Conservation (phyloP, 2,888 invertebrate genomes). For the Onchidella celtica region DNA sequence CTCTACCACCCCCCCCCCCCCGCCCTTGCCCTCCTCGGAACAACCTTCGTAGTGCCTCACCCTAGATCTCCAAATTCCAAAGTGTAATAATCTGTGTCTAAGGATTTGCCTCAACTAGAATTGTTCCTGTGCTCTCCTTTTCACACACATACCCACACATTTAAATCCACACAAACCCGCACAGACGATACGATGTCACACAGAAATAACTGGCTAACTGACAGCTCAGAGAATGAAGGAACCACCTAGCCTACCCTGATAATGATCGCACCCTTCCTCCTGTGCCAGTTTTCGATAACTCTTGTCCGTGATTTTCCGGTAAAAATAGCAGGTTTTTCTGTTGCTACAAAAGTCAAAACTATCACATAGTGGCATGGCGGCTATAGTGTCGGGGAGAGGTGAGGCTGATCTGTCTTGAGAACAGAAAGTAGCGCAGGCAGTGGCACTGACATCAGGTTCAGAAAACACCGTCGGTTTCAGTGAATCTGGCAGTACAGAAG, state of each 20-base stretch:
- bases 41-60: no score
- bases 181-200: no score
- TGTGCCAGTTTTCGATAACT: not conserved
- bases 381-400: not conserved
- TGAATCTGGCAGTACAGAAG: constrained; percentile 3
- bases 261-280: not conserved
- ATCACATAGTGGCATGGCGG: not conserved
- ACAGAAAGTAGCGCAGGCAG: not conserved
- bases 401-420: not conserved
- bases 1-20: no score
- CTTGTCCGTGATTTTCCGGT: not conserved
- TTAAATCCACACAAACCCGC: no score
- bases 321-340: not conserved
- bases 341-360: constrained; percentile 1
- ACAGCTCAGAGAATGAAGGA: no score
- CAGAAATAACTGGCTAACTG: no score
- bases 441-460: not conserved
- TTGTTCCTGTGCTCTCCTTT: no score
- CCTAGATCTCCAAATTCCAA: no score
- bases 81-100: no score
- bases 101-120: no score
- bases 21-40: no score
- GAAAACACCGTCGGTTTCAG: not conserved
- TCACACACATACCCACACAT: no score
- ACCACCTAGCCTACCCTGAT: not conserved